Evolutionary conservation across 2,113 vertebrate genomes (phyloP).

Genomic region (Chunga burmeisteri): DNA sequence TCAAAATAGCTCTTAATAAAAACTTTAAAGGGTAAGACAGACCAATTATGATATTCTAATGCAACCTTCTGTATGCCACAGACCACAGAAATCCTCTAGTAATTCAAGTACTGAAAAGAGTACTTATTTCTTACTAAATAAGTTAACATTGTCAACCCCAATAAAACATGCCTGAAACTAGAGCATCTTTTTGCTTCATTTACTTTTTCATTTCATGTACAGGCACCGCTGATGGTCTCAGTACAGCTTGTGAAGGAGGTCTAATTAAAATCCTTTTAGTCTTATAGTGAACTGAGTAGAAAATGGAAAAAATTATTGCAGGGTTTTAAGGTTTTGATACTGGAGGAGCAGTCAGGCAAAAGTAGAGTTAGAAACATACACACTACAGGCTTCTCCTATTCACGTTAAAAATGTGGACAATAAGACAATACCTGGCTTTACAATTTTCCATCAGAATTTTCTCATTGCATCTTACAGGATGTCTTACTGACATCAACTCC

Average conservation of each 20-base stretch:
- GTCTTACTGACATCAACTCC: not conserved
- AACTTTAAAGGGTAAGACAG: not conserved
- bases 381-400: not conserved
- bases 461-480: not conserved
- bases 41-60: not conserved
- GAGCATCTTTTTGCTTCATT: constrained; percentile 6
- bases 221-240: not conserved
- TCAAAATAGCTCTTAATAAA: not conserved
- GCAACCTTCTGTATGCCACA: not conserved
- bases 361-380: not conserved
- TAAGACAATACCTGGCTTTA: not conserved
- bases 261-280: constrained; percentile 31
- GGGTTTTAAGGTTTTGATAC: not conserved
- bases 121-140: not conserved
- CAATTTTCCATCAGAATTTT: not conserved
- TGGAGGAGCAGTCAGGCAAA: not conserved
- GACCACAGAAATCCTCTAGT: not conserved
- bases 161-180: not conserved
- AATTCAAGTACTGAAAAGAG: not conserved
- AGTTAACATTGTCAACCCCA: not conserved
- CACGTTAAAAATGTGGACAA: not conserved
- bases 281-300: not conserved
- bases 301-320: not conserved
- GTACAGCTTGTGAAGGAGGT: not conserved
- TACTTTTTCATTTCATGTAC: not conserved